phyloP scores from a whole-genome alignment of 2,113 vertebrate species.

The Stomatorhinus ivindoensis region DNA sequence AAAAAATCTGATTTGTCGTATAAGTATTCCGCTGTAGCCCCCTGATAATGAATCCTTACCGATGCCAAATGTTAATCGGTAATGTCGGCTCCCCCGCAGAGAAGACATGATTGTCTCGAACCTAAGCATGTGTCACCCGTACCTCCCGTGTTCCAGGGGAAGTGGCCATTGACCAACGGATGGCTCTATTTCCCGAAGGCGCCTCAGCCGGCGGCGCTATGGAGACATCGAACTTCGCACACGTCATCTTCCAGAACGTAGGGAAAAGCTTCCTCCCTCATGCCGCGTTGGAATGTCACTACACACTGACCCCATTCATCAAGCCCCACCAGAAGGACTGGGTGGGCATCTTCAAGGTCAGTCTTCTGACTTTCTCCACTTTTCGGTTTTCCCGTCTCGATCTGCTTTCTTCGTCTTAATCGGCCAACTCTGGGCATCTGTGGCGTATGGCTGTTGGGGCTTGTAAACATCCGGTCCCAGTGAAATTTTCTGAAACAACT shows the following conservation, averaged over 20 bases:
- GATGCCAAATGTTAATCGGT: background rate
- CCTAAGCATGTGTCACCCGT: background rate
- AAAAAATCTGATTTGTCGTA: background rate
- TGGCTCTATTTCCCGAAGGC: slow-evolving; percentile 86
- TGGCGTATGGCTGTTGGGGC: too few relatives aligned
- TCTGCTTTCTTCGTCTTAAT: slow-evolving; percentile 1
- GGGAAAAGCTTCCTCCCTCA: slow-evolving; percentile 93
- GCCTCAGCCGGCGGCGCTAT: slow-evolving; percentile 65
- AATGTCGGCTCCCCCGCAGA: background rate
- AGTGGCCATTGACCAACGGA: slow-evolving; percentile 55
- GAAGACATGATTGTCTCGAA: background rate
- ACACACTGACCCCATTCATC: slow-evolving; percentile 86
- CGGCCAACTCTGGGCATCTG: background rate
- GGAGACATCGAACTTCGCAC: slow-evolving; percentile 94
- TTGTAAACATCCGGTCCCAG: too few relatives aligned
- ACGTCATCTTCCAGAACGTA: slow-evolving; percentile 98
- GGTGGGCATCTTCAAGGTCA: slow-evolving; percentile 99
- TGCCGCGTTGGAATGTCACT: slow-evolving; percentile 85
- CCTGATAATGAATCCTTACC: background rate
- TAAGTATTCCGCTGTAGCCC: background rate
- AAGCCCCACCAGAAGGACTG: slow-evolving; percentile 89
- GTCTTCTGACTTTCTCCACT: slow-evolving; percentile 28
- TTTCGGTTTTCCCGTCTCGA: slow-evolving; percentile 34
- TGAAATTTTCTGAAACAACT: background rate
- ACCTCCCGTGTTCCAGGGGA: slow-evolving; percentile 26